Evolutionary conservation across 2,113 vertebrate genomes (phyloP), one percentile per base, ranked within the genome.

Genomic region (Sapayoa aenigma): DNA sequence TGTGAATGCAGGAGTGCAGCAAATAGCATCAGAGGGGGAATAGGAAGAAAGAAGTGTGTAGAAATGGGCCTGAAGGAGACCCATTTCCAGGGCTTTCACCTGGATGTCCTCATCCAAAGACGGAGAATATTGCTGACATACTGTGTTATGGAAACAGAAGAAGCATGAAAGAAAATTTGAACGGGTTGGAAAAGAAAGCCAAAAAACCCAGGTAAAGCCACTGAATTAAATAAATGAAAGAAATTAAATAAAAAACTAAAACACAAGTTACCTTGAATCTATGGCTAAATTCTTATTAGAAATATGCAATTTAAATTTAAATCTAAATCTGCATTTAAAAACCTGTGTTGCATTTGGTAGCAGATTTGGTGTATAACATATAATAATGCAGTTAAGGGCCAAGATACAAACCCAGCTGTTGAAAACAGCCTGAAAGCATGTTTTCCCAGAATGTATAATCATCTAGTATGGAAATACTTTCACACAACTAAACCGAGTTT

Each of bases 1-100:
- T 1, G 5, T 2, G 19, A 63, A 28, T 4, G 9, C 14, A 21
- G 23, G 11, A 69, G 28, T 1, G 0, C 0, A 0, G 22, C 35
- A 83, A 31, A 80, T 1, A 5, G 12, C 22, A 20, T 14, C 12
- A 6, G 1, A n/a, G 19, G 9, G 52, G 33, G 9, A 59, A 27
- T 0, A 9, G 23, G 27, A 62, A 66, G 12, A 24, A 60, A 72
- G 8, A 46, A 39, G 2, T 4, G 15, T 7, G 39, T 1, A 33
- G 24, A 30, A 81, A 78, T 9, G 37, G 16, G 41, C 49, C 44
- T 41, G 30, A 58, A 82, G 71, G 27, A 66, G 11, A 28, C 33
- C 55, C n/a, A n/a, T n/a, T n/a, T n/a, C n/a, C n/a, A n/a, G n/a
- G n/a, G 42, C 25, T 50, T 55, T 33, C 4, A 2, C 25, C 46